A percentile compares a stretch with the other conserved stretches of the same genome.
phyloP scores from a whole-genome alignment of 2,797 vertebrate genomes.

The Ceryle rudis region DNA sequence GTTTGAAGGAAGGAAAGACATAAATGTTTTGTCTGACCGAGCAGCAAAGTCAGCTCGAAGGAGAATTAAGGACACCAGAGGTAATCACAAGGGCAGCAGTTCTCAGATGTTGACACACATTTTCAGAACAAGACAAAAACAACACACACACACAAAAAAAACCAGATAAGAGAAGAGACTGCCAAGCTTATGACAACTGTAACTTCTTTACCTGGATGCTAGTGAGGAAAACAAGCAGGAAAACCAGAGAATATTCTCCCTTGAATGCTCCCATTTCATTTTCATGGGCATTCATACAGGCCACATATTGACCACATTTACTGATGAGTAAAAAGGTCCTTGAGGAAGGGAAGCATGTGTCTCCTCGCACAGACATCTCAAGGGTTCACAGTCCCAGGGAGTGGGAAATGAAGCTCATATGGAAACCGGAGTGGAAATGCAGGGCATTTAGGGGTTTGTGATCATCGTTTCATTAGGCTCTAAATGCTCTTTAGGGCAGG shows the following conservation, averaged over 20 bases:
- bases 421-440: conserved; percentile 17
- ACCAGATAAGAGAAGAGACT: background rate
- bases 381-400: background rate
- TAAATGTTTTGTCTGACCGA: conserved; percentile 12
- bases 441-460: conserved; percentile 7
- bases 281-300: background rate
- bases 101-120: background rate
- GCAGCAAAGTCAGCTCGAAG: background rate
- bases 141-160: background rate
- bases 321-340: conserved; percentile 20
- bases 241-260: conserved; percentile 34
- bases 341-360: conserved; percentile 37
- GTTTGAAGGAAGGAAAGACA: conserved; percentile 10
- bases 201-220: background rate
- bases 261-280: conserved; percentile 16
- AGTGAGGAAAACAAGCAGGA: conserved; percentile 19
- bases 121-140: background rate
- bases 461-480: conserved; percentile 51
- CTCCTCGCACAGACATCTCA: background rate
- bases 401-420: conserved; percentile 54
- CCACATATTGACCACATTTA: background rate
- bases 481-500: conserved; percentile 29
- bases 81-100: background rate
- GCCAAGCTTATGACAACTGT: background rate
- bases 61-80: conserved; percentile 9